These are phyloP conservation scores for Microctenopoma steveboyesi DNA, from an alignment of 2,797 vertebrate species.

Conservation along the genomic window DNA sequence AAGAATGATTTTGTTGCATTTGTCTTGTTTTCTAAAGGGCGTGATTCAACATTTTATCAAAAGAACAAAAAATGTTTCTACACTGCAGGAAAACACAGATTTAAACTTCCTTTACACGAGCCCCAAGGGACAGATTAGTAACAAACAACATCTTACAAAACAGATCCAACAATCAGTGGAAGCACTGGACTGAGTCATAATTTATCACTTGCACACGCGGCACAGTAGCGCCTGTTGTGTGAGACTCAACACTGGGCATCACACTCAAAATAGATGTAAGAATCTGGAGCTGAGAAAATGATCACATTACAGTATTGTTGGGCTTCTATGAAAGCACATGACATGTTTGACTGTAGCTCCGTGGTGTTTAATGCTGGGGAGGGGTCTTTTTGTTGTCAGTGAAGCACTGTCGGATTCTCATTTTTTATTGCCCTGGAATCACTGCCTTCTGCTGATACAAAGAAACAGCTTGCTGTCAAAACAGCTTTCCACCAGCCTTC, in stretches of 20 bases:
- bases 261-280: slow-evolving; percentile 38
- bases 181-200: slow-evolving; percentile 44
- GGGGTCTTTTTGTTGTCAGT: slow-evolving; percentile 29
- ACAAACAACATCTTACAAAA: slow-evolving; percentile 50
- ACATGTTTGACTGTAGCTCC: slow-evolving; percentile 44
- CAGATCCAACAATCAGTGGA: slow-evolving; percentile 52
- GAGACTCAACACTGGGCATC: slow-evolving; percentile 49
- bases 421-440: slow-evolving; percentile 37
- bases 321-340: slow-evolving; percentile 33
- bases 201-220: slow-evolving; percentile 28
- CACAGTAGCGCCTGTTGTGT: slow-evolving; percentile 34
- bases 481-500: slow-evolving; percentile 30
- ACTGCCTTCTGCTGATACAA: slow-evolving; percentile 35
- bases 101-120: slow-evolving; percentile 54
- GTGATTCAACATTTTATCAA: slow-evolving; percentile 54
- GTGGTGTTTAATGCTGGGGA: slow-evolving; percentile 35
- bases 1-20: slow-evolving; percentile 13
- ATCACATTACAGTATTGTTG: slow-evolving; percentile 50
- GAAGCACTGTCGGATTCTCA: slow-evolving; percentile 14
- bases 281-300: slow-evolving; percentile 28
- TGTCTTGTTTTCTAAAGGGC: slow-evolving; percentile 39
- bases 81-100: slow-evolving; percentile 52
- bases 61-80: slow-evolving; percentile 47
- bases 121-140: slow-evolving; percentile 59
- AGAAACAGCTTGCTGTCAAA: slow-evolving; percentile 24